Evolutionary conservation across 2,797 vertebrate species (phyloP).

Genomic region (Lepilemur ruficaudatus): DNA sequence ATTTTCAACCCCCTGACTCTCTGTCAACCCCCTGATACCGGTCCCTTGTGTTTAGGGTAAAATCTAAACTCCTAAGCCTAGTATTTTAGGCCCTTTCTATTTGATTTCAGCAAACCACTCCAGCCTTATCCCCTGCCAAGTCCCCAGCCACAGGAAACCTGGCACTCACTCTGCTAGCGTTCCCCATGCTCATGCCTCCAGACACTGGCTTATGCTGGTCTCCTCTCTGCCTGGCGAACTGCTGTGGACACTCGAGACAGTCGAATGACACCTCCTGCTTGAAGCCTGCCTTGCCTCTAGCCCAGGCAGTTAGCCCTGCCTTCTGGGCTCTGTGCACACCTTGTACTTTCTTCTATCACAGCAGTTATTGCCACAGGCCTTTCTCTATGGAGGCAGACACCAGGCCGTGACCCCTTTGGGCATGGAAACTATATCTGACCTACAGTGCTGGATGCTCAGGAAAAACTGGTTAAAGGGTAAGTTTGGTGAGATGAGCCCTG

Average conservation of each 20-base stretch:
- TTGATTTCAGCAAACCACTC: neutral
- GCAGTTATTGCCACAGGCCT: neutral
- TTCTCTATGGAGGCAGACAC: neutral
- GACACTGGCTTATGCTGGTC: neutral
- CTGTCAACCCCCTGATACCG: too few relatives aligned
- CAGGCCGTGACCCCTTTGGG: neutral
- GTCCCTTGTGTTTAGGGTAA: neutral
- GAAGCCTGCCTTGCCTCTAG: neutral
- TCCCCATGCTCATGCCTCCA: neutral
- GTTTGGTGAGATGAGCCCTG: neutral
- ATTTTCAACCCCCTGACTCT: neutral
- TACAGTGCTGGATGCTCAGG: neutral
- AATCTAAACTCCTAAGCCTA: neutral
- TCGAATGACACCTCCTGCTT: neutral
- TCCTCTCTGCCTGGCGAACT: neutral
- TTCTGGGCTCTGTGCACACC: neutral
- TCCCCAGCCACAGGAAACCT: neutral
- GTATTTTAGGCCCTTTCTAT: neutral
- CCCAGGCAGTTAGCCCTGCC: neutral
- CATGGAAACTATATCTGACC: neutral
- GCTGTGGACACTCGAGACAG: neutral
- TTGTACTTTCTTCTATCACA: neutral
- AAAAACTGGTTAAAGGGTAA: neutral
- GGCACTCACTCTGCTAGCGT: neutral
- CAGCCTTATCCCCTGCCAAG: neutral